A percentile compares a stretch with the other conserved stretches of the same genome.
Evolutionary conservation across 2,888 invertebrate genomes (phyloP).

Genomic region (Amblyjoppa proteus): DNA sequence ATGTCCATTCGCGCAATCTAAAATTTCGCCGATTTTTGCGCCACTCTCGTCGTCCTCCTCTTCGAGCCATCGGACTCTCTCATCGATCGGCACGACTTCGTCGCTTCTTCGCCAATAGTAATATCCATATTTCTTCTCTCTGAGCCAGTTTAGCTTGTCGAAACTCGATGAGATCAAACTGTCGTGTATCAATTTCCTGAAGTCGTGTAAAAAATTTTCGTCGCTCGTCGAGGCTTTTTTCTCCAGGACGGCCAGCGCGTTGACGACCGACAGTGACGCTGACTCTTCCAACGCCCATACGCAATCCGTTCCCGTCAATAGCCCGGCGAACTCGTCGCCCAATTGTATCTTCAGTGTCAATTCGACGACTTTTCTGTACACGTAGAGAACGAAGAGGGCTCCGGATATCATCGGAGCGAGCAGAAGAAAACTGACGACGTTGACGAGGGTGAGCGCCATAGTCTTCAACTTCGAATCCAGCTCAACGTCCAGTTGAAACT

Average conservation of each 20-base stretch:
- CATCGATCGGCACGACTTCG: slow-evolving; percentile 82
- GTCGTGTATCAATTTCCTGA: slow-evolving; percentile 69
- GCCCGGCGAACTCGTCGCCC: slow-evolving; percentile 84
- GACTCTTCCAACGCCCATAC: slow-evolving; percentile 87
- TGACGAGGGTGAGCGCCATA: slow-evolving; percentile 62
- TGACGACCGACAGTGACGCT: slow-evolving; percentile 85
- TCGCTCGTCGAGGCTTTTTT: slow-evolving; percentile 71
- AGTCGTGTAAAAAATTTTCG: slow-evolving; percentile 70
- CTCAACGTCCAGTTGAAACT: slow-evolving; percentile 62
- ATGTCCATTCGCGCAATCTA: slow-evolving; percentile 76
- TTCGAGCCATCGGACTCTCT: slow-evolving; percentile 85
- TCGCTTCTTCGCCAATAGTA: slow-evolving; percentile 85
- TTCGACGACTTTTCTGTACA: slow-evolving; percentile 72
- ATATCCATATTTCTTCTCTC: slow-evolving; percentile 85
- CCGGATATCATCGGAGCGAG: slow-evolving; percentile 68
- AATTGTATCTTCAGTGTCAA: slow-evolving; percentile 70
- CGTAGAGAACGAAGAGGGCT: slow-evolving; percentile 64
- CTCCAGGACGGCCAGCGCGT: slow-evolving; percentile 85
- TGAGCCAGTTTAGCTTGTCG: slow-evolving; percentile 85
- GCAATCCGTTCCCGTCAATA: slow-evolving; percentile 86
- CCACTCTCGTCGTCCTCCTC: slow-evolving; percentile 77
- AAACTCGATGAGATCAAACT: slow-evolving; percentile 69
- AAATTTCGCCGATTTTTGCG: slow-evolving; percentile 73
- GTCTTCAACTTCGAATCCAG: slow-evolving; percentile 61
- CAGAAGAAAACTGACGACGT: slow-evolving; percentile 66